Evolutionary conservation across 30 jellyfish, hydroid and myxozoan genomes (phyloP).

Genomic region (Hydractinia symbiolongicarpus): DNA sequence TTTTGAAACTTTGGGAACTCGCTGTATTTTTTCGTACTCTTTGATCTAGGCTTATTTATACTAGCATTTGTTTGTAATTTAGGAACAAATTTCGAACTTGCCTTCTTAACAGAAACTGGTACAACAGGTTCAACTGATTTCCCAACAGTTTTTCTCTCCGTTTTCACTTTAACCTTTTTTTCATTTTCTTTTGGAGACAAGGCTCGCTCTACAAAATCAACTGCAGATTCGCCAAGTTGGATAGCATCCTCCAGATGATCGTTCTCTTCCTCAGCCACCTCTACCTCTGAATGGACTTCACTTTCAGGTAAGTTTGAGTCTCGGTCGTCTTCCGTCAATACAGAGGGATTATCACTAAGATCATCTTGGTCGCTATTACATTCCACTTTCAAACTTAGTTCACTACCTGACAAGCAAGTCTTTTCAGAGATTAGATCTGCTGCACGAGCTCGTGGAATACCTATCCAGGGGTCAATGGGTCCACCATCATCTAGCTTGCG

Average conservation of each 20-base stretch:
- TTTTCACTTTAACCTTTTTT: too few species aligned
- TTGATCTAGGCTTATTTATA: not conserved
- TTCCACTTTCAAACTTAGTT: constrained; percentile 20
- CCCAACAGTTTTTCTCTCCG: too few species aligned
- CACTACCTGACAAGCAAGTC: constrained; percentile 2
- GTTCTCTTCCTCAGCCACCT: constrained; percentile 6
- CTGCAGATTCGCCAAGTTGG: constrained; percentile 32
- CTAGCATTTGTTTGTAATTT: not conserved
- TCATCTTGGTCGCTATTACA: constrained; percentile 54
- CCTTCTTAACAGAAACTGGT: not conserved
- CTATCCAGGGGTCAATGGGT: too few species aligned
- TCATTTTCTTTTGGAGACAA: too few species aligned
- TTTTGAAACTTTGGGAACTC: constrained; percentile 15
- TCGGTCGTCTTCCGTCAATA: constrained; percentile 36
- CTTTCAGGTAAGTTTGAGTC: constrained; percentile 45
- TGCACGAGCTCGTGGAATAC: not conserved
- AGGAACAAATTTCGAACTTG: not conserved
- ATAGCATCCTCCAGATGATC: not conserved
- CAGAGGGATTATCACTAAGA: constrained; percentile 44
- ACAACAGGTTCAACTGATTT: too few species aligned
- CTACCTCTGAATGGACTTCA: constrained; percentile 38
- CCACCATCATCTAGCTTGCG: too few species aligned
- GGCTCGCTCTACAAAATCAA: constrained; percentile 7
- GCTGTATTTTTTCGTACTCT: not conserved
- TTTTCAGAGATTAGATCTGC: not conserved